Conservation (phyloP, 2,113 vertebrate genomes). For the Sturnus vulgaris region DNA sequence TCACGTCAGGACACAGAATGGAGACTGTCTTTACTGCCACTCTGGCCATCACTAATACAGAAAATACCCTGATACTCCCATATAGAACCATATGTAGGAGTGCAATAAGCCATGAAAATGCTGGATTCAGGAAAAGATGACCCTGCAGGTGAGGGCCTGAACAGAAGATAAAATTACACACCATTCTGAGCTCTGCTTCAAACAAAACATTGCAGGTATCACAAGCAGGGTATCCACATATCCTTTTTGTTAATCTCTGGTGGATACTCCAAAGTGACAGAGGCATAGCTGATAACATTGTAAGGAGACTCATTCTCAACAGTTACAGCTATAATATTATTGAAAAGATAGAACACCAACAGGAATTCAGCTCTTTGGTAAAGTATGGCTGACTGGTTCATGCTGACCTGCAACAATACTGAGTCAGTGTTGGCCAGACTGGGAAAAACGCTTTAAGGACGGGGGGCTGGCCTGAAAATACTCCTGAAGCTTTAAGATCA, state of each 20-base stretch:
- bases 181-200: not conserved
- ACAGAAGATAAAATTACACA: not conserved
- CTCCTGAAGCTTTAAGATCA: not conserved
- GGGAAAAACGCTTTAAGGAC: not conserved
- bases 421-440: not conserved
- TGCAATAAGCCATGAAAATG: not conserved
- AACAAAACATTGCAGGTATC: not conserved
- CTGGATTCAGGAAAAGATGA: not conserved
- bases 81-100: not conserved
- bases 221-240: not conserved
- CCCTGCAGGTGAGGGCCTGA: not conserved
- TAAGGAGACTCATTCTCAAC: not conserved
- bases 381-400: not conserved
- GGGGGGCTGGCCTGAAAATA: not conserved
- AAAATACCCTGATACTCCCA: not conserved
- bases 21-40: not conserved
- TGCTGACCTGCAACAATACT: not conserved
- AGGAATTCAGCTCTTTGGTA: not conserved
- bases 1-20: conserved; percentile 17
- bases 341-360: not conserved
- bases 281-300: not conserved
- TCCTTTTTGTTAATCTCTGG: not conserved
- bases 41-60: not conserved
- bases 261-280: not conserved
- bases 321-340: not conserved